phyloP scores from a whole-genome alignment of 1,140 invertebrate species.

The Atta colombica region DNA sequence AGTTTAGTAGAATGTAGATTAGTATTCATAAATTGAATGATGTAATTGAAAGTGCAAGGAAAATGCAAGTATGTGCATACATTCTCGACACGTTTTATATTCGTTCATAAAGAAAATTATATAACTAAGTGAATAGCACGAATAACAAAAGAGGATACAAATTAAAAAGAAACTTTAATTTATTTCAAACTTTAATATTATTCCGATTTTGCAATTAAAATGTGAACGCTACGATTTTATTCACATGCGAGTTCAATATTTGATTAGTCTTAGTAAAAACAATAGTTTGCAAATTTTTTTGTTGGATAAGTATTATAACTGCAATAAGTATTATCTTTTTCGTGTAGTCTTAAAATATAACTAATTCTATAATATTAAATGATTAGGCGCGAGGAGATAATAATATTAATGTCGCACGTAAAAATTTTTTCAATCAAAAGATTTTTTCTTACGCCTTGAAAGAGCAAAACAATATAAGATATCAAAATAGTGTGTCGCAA shows the following conservation, averaged over 20 bases:
- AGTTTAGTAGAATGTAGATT: not conserved
- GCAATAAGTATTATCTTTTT: too few relatives aligned
- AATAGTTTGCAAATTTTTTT: not conserved
- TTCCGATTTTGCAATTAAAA: constrained; percentile 3
- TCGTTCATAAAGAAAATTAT: not conserved
- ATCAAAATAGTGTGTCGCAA: not conserved
- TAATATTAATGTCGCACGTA: not conserved
- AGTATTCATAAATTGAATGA: not conserved
- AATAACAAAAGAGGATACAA: constrained; percentile 6
- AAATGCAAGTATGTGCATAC: not conserved
- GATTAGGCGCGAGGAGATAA: too few relatives aligned
- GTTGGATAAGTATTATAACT: too few relatives aligned
- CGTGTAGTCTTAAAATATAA: too few relatives aligned
- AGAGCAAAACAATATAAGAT: not conserved
- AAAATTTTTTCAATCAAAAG: not conserved
- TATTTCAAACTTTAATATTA: not conserved
- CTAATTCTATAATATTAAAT: too few relatives aligned
- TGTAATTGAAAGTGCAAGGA: not conserved
- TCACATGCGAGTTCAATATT: too few relatives aligned
- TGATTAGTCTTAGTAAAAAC: not conserved
- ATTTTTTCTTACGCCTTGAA: not conserved
- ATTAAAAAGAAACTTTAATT: constrained; percentile 22
- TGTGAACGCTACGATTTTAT: not conserved
- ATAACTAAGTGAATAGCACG: not conserved
- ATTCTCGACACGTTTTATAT: constrained; percentile 24